These are phyloP conservation scores for Glyphotaelius pellucidus DNA, from an alignment of 2,888 invertebrate species.

Conservation along the genomic window DNA sequence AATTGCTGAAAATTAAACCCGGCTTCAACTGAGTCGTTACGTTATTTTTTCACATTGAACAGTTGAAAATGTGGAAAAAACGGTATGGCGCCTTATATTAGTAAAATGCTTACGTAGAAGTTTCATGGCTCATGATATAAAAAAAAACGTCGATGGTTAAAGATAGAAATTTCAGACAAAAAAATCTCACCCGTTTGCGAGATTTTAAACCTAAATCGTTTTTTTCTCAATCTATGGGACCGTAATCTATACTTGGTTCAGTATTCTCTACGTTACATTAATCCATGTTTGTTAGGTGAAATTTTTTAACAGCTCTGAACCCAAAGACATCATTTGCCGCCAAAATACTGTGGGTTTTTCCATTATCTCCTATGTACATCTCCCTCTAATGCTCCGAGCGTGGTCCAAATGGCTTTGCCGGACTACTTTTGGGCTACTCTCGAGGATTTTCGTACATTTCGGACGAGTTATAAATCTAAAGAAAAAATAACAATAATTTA, in stretches of 20 bases:
- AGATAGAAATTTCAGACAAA: no score
- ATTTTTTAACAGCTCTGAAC: constrained; percentile 12
- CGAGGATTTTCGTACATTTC: not conserved
- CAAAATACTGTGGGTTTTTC: constrained; percentile 6
- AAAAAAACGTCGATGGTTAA: no score
- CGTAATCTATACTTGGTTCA: not conserved
- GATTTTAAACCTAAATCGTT: not conserved
- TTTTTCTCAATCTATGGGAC: not conserved
- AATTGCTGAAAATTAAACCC: no score
- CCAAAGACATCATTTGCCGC: constrained; percentile 23
- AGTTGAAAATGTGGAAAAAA: no score
- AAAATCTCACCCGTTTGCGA: no score
- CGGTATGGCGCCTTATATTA: no score
- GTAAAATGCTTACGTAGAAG: no score
- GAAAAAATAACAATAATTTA: not conserved
- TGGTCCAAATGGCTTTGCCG: constrained; percentile 29
- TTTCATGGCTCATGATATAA: no score
- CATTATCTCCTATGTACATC: constrained; percentile 1
- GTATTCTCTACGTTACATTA: not conserved
- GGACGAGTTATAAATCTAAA: not conserved
- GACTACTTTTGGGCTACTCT: not conserved
- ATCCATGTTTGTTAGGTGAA: not conserved
- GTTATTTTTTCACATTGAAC: no score
- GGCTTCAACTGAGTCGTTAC: no score
- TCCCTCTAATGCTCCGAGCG: constrained; percentile 11